Conservation (phyloP, 2,797 vertebrate species). For the Bovichtus diacanthus region DNA sequence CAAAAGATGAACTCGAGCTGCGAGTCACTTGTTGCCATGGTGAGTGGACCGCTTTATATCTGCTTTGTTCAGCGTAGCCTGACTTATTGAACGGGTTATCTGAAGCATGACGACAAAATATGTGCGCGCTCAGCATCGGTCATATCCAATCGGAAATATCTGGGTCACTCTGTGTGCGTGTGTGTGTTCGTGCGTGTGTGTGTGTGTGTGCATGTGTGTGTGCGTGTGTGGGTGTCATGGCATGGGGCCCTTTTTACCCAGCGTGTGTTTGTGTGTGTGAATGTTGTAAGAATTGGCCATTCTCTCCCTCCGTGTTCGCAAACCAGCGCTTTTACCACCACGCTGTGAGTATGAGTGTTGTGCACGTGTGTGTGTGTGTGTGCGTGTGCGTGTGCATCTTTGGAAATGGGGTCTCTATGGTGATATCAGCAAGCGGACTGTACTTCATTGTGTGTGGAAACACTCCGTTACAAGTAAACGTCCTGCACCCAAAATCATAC, state of each 20-base stretch:
- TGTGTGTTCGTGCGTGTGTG: not conserved
- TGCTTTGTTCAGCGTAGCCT: constrained; percentile 36
- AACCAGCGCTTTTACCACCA: not conserved
- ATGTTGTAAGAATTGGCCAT: not conserved
- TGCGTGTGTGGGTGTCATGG: not conserved
- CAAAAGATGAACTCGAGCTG: not conserved
- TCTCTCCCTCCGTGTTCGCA: not conserved
- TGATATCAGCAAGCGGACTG: not conserved
- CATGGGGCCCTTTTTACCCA: constrained; percentile 19
- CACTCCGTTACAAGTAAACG: too few relatives aligned
- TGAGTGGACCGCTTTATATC: constrained; percentile 13
- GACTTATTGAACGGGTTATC: constrained; percentile 49
- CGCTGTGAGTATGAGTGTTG: not conserved
- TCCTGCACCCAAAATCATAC: too few relatives aligned
- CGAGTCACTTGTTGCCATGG: constrained; percentile 19
- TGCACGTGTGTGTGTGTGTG: not conserved
- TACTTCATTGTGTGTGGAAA: constrained; percentile 11
- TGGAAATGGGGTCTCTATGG: not conserved
- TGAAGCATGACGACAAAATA: constrained; percentile 48
- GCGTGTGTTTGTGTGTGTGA: constrained; percentile 1
- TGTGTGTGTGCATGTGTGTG: not conserved
- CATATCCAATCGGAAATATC: constrained; percentile 17
- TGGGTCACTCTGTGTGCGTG: constrained; percentile 33
- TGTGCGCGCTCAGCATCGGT: constrained; percentile 9
- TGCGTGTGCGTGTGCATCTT: not conserved